Base-by-base conservation (phyloP, 2,888 invertebrate genomes). In the Apotomis turbidana region DNA sequence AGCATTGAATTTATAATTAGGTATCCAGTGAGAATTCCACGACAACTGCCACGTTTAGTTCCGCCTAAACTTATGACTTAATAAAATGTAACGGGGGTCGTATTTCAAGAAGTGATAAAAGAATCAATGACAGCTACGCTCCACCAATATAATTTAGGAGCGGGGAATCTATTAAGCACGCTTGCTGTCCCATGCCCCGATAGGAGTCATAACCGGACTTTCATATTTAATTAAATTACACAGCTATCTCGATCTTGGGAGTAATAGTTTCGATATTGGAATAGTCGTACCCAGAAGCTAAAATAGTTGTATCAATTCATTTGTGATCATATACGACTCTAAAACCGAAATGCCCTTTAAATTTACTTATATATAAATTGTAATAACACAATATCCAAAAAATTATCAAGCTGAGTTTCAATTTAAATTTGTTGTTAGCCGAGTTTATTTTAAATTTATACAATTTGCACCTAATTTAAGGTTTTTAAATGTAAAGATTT, bases 31-130 rank as follows among this genome's bases (percentile, higher is more conserved):
- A 79, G 82, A 78, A 85, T 82, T 80, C 77, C 81, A 80, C 81
- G 81, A 83, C 80, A 76, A 77, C 76, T 76, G 74, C 79, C 75
- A 74, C 79, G 75, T 87, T 90, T 89, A 87, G 90, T 90, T 90
- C 87, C 89, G 79, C 83, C 79, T 76, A 79, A 89, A 89, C 83
- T 90, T 88, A 92, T 88, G 85, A 86, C 89, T 88, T 88, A 83
- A 90, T 91, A 89, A 88, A 90, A 90, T 78, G 79, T 81, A 80
- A 86, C 80, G 78, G 81, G 77, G 77, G 77, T 79, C 87, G 83
- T 91, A 89, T 85, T 82, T 90, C 87, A 89, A 77, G 75, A 68
- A 73, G 80, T 85, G 82, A 86, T 88, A 89, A 91, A 88, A 83
- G 87, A 82, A 82, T 79, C 80, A 79, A 81, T 83, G 87, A 88